Evolutionary conservation across 2,888 invertebrate genomes (phyloP), one percentile per base, ranked within the genome.

Genomic region (Dynastes grantii): DNA sequence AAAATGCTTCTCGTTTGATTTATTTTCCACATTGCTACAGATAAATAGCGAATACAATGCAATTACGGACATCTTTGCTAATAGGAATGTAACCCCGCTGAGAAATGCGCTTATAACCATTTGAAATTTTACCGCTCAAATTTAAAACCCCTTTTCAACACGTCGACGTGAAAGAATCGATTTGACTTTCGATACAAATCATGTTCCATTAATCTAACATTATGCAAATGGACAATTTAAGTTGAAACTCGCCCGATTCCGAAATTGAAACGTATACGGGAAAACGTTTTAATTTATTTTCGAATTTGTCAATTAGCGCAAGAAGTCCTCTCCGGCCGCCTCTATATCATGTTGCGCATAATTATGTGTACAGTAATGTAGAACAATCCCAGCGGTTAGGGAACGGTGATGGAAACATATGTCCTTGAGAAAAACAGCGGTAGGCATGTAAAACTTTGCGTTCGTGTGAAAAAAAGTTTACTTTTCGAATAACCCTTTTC

Each of bases 271-370:
- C 16, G 27, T 75, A 55, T 68, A 22, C 53, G 40, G 27, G 68
- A 51, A 67, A 67, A 68, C 22, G 49, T 68, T 55, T 55, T 68
- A 68, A 68, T n/a, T n/a, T n/a, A n/a, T n/a, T n/a, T n/a, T n/a
- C n/a, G n/a, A n/a, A n/a, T n/a, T n/a, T n/a, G n/a, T n/a, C 76
- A 68, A 45, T 58, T 77, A 68, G 16, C 68, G 27, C 51, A 77
- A 68, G 40, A 77, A 77, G 68, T 67, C 68, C 13, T 45, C 37
- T 29, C n/a, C 68, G 13, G 49, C 9, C 27, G 27, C 51, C 2
- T 16, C 37, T 65, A 40, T 16, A 22, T 68, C 49, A 22, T 61
- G 40, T 40, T 45, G 45, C n/a, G 16, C 51, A 29, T 27, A 29
- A 51, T 68, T 68, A 68, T 32, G 29, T 29, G 16, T 11, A 27